A percentile compares a stretch with the other conserved stretches of the same genome.
Conservation (phyloP, 2,113 vertebrate genomes). For the Oplegnathus fasciatus region DNA sequence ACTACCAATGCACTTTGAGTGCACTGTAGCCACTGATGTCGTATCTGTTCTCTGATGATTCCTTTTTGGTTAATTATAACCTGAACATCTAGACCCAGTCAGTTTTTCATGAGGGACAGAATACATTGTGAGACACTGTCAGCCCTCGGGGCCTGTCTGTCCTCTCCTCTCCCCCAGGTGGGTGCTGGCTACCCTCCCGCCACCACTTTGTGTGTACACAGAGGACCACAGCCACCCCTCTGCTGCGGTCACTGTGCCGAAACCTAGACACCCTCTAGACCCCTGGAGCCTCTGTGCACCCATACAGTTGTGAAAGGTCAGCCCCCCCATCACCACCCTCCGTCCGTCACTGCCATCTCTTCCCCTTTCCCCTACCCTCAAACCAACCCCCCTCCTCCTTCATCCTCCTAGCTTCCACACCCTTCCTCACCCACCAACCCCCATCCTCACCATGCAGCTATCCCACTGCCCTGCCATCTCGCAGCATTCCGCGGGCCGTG, state of each 20-base stretch:
- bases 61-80: conserved; percentile 17
- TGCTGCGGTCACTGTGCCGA: conserved; percentile 66
- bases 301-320: conserved; percentile 69
- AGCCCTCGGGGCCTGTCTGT: conserved; percentile 21
- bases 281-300: conserved; percentile 85
- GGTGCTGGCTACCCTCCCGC: conserved; percentile 32
- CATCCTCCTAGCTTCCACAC: conserved; percentile 71
- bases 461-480: conserved; percentile 87
- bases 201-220: conserved; percentile 43
- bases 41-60: not conserved
- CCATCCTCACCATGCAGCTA: conserved; percentile 83
- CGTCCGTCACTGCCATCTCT: conserved; percentile 72
- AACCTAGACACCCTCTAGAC: conserved; percentile 88
- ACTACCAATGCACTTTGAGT: not conserved
- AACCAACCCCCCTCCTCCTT: conserved; percentile 54
- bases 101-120: conserved; percentile 7
- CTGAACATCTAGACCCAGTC: not conserved
- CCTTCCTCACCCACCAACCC: conserved; percentile 82
- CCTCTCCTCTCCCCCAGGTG: conserved; percentile 35
- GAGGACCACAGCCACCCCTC: conserved; percentile 54
- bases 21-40: not conserved
- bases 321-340: conserved; percentile 64
- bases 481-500: conserved; percentile 84
- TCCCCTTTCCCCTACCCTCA: conserved; percentile 73
- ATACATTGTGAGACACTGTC: conserved; percentile 13